Conservation (phyloP, 2,888 invertebrate species). For the Chaitophorus viminalis region DNA sequence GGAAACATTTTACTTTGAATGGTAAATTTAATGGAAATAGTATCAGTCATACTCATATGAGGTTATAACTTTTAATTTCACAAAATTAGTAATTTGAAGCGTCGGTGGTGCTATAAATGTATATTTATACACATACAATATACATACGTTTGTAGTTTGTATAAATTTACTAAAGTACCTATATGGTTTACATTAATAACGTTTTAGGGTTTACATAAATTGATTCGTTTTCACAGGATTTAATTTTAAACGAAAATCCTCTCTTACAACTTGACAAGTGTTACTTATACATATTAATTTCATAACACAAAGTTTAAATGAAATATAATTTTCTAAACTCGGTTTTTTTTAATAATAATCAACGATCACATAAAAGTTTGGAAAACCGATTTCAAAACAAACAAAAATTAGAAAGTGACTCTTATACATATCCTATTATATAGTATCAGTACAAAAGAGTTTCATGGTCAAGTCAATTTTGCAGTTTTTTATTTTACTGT, state of each 20-base stretch:
- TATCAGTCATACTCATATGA: no score
- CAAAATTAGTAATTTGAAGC: not conserved
- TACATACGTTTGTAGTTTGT: not conserved
- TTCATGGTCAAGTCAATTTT: constrained; percentile 6
- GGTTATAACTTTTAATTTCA: not conserved
- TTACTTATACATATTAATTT: no score
- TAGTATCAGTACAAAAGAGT: constrained; percentile 1
- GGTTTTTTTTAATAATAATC: not conserved
- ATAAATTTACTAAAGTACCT: not conserved
- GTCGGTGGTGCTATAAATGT: not conserved
- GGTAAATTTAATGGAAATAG: not conserved
- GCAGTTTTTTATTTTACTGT: not conserved
- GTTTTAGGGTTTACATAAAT: not conserved
- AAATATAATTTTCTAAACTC: not conserved
- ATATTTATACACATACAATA: not conserved
- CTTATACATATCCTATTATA: not conserved
- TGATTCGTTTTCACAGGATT: not conserved
- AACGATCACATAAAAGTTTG: not conserved
- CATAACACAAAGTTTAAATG: no score
- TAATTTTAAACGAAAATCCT: not conserved
- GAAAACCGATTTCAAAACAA: not conserved
- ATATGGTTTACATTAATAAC: not conserved
- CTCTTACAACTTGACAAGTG: not conserved
- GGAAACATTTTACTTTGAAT: not conserved
- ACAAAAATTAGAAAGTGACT: constrained; percentile 15